These are phyloP conservation scores for Enchytraeus crypticus DNA, from an alignment of 2,888 invertebrate species.

Conservation along the genomic window DNA sequence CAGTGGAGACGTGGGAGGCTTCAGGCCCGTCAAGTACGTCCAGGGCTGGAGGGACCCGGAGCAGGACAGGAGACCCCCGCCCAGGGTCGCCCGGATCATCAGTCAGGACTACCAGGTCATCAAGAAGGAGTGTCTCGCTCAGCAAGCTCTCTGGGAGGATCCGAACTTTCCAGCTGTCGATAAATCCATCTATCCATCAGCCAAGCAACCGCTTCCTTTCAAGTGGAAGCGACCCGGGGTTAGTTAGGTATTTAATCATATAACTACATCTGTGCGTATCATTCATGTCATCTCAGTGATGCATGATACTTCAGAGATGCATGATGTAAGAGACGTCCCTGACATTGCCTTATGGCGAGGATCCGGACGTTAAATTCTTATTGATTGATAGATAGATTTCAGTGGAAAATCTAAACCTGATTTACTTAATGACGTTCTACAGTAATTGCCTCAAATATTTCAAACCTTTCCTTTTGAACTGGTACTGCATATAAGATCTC, in stretches of 20 bases:
- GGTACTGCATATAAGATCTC: not conserved
- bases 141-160: slow-evolving; percentile 76
- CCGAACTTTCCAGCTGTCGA: slow-evolving; percentile 76
- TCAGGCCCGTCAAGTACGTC: slow-evolving; percentile 11
- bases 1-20: not conserved
- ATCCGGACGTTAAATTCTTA: too few relatives aligned
- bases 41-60: slow-evolving; percentile 19
- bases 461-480: too few relatives aligned
- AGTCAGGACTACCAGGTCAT: slow-evolving; percentile 64
- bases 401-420: too few relatives aligned
- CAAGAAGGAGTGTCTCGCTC: slow-evolving; percentile 62
- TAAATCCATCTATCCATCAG: slow-evolving; percentile 73
- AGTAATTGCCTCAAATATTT: too few relatives aligned
- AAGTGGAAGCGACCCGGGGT: slow-evolving; percentile 80
- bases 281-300: too few relatives aligned
- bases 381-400: too few relatives aligned
- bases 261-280: too few relatives aligned
- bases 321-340: too few relatives aligned
- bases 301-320: too few relatives aligned
- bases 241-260: too few relatives aligned
- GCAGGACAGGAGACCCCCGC: slow-evolving; percentile 15
- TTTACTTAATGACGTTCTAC: too few relatives aligned
- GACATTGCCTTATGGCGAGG: too few relatives aligned
- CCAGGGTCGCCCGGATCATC: slow-evolving; percentile 11
- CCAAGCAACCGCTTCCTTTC: slow-evolving; percentile 62